phyloP scores from a whole-genome alignment of 2,113 vertebrate species.

The Motacilla tschutschensis region DNA sequence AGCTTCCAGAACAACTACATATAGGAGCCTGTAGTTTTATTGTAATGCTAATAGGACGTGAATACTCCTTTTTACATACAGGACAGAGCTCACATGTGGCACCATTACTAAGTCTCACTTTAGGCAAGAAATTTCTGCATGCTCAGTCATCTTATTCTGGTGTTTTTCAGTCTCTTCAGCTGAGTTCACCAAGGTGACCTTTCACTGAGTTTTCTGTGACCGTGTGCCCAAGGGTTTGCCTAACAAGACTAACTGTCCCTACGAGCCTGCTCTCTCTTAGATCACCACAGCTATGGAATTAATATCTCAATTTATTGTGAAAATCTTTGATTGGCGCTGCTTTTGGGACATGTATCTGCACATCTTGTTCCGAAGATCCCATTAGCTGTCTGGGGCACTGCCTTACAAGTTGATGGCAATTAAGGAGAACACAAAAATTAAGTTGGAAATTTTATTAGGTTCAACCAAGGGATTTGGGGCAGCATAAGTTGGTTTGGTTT shows the following conservation, averaged over 20 bases:
- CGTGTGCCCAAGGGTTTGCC: not conserved
- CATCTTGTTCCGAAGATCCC: not conserved
- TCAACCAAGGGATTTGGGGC: not conserved
- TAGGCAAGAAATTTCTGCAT: not conserved
- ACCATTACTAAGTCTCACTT: not conserved
- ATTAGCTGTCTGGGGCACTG: not conserved
- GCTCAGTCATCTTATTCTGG: not conserved
- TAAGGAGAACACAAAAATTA: not conserved
- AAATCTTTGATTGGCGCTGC: not conserved
- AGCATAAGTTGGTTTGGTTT: not conserved
- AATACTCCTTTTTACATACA: accelerated
- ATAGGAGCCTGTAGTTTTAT: not conserved
- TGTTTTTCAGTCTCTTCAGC: not conserved
- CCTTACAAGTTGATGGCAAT: not conserved
- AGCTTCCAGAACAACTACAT: not conserved
- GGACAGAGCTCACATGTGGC: accelerated
- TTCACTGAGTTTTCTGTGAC: not conserved
- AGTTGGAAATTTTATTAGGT: too few relatives aligned
- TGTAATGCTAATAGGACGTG: not conserved
- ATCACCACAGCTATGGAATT: not conserved
- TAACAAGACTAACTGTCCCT: not conserved
- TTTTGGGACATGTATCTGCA: accelerated
- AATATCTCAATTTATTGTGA: not conserved
- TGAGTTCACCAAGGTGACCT: not conserved
- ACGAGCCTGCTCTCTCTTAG: accelerated